Evolutionary conservation across 2,113 vertebrate species (phyloP), one percentile per base, ranked within the genome.

Genomic region (Cyprichromis sp.): DNA sequence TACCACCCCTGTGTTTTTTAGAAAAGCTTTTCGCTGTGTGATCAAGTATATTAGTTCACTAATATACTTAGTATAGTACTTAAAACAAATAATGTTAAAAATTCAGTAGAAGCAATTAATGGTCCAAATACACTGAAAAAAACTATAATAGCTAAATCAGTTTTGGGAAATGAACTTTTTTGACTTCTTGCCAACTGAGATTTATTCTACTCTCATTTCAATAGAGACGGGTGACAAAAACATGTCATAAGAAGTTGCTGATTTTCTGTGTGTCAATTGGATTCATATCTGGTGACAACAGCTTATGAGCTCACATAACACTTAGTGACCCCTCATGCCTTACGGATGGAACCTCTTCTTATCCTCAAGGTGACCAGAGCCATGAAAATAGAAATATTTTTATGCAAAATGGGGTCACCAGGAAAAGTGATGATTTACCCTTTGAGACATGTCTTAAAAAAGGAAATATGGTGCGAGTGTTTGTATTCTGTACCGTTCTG

Each of bases 11-110:
- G 5, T 71, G 21, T 26, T 24, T 71, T 68, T 36, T 0, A 0
- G 10, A 7, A 17, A 31, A 26, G 0, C 38, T 16, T 73, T 16
- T 42, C 0, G 3, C 36, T 42, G 38, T 42, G 38, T 71, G 66
- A 16, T 71, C 21, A 71, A 40, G 63, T 42, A 40, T 24, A 6
- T 71, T 40, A 71, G 38, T 42, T 42, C 0, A 24, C 38, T n/a
- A 71, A 42, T 36, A 66, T n/a, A 66, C 34, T 3, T 66, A 0
- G 38, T 71, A 1, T 42, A 71, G 36, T 71, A 71, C 7, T 71
- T 71, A 71, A 71, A 40, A 42, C 13, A 26, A 73, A 6, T 71
- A 42, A 71, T 42, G 3, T 2, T 24, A 42, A 42, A 73, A 45
- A 68, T 21, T 21, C 11, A 45, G 5, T 24, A 4, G 1, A 73